Evolutionary conservation across 2,113 vertebrate species (phyloP).

Genomic region (Aix galericulata): DNA sequence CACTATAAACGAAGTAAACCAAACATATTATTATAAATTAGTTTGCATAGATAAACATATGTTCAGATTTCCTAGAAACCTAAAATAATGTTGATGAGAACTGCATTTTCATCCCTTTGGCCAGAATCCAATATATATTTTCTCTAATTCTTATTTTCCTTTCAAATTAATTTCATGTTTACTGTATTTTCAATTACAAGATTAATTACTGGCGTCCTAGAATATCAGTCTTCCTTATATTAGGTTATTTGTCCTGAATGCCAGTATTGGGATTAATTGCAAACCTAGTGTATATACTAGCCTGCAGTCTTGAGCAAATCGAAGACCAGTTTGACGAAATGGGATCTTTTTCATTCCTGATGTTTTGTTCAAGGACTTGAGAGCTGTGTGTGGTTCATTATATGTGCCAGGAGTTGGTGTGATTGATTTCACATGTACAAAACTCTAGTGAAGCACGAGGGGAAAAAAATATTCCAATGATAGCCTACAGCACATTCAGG

Average conservation of each 20-base stretch:
- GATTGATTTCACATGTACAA: constrained; percentile 75
- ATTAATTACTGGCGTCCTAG: neutral
- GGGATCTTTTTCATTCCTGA: constrained; percentile 68
- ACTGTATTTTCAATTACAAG: neutral
- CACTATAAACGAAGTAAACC: neutral
- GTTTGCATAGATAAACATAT: neutral
- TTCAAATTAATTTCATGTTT: neutral
- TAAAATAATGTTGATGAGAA: neutral
- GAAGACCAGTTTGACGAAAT: constrained; percentile 76
- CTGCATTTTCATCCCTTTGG: neutral
- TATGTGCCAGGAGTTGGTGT: constrained; percentile 81
- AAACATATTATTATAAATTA: neutral
- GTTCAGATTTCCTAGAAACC: neutral
- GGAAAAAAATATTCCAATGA: constrained; percentile 37
- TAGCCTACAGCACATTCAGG: neutral
- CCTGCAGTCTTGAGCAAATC: constrained; percentile 62
- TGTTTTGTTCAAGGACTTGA: constrained; percentile 75
- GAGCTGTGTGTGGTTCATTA: constrained; percentile 74
- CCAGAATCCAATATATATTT: neutral
- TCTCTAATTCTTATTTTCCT: neutral
- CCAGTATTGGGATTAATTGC: neutral
- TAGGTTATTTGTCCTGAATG: neutral
- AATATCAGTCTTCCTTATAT: neutral
- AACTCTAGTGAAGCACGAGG: constrained; percentile 73
- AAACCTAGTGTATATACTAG: constrained; percentile 74